Evolutionary conservation across 2,797 vertebrate genomes (phyloP).

Genomic region (Sebastes minor): DNA sequence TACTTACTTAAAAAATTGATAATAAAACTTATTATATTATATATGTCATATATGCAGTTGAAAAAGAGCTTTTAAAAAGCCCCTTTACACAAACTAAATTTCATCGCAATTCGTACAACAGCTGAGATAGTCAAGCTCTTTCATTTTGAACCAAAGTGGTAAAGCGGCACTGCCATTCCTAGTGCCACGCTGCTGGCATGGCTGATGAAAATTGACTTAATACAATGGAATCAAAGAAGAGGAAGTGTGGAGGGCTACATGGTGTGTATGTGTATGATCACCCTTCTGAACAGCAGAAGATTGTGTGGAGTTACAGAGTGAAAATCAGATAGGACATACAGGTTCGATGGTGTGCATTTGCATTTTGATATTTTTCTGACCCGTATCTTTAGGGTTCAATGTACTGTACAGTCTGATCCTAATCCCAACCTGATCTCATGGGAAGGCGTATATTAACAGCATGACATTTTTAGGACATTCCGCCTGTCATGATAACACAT

Average conservation of each 20-base stretch:
- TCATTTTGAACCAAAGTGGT: not conserved
- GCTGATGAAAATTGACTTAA: not conserved
- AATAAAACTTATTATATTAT: not conserved
- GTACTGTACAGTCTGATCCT: not conserved
- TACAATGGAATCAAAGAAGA: not conserved
- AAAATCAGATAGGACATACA: not conserved
- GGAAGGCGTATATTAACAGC: too few species aligned
- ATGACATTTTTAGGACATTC: too few species aligned
- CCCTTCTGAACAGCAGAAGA: not conserved
- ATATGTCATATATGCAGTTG: rapidly evolving
- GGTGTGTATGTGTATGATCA: not conserved
- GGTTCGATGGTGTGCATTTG: not conserved
- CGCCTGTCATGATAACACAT: too few species aligned
- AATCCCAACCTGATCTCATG: too few species aligned
- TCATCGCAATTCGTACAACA: not conserved
- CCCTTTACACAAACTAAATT: not conserved
- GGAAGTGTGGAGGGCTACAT: not conserved
- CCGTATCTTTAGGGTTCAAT: not conserved
- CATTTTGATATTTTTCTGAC: not conserved
- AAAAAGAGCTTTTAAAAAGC: not conserved
- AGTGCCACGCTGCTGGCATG: not conserved
- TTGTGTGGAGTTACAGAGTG: not conserved
- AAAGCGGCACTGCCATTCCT: not conserved
- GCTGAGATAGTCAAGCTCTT: not conserved
- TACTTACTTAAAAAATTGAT: not conserved